Conservation (phyloP, 2,888 invertebrate species). For the Apodemia zela region DNA sequence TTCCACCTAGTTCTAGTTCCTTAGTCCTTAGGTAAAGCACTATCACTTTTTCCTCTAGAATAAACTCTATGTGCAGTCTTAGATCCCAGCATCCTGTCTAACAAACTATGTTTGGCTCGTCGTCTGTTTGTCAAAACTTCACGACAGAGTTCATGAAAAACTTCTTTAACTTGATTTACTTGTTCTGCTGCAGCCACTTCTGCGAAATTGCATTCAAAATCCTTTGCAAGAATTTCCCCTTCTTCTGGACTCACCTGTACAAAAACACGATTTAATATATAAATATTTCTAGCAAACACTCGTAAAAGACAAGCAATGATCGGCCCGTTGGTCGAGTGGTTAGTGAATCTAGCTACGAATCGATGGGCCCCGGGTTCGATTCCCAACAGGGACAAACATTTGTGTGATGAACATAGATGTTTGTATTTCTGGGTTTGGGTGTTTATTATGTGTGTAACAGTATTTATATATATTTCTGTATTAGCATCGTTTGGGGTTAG, state of each 20-base stretch:
- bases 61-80: constrained; percentile 86
- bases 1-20: neutral
- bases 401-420: too few species aligned
- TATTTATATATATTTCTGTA: too few species aligned
- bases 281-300: too few species aligned
- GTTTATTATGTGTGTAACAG: too few species aligned
- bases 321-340: too few species aligned
- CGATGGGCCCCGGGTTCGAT: too few species aligned
- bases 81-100: constrained; percentile 91
- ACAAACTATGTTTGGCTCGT: constrained; percentile 90
- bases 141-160: constrained; percentile 91
- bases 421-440: too few species aligned
- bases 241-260: constrained; percentile 89
- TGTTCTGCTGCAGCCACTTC: constrained; percentile 95
- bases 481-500: too few species aligned
- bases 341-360: too few species aligned
- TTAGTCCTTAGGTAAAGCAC: constrained; percentile 91
- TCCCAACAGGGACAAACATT: too few species aligned
- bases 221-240: constrained; percentile 92
- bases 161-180: constrained; percentile 90
- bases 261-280: neutral
- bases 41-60: constrained; percentile 93
- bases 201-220: constrained; percentile 92
- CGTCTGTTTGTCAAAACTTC: constrained; percentile 89
- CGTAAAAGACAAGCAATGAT: too few species aligned